Percentiles rank a stretch among this genome's conserved stretches.
phyloP scores from a whole-genome alignment of 2,888 invertebrate genomes.

The Julus scandinavius region DNA sequence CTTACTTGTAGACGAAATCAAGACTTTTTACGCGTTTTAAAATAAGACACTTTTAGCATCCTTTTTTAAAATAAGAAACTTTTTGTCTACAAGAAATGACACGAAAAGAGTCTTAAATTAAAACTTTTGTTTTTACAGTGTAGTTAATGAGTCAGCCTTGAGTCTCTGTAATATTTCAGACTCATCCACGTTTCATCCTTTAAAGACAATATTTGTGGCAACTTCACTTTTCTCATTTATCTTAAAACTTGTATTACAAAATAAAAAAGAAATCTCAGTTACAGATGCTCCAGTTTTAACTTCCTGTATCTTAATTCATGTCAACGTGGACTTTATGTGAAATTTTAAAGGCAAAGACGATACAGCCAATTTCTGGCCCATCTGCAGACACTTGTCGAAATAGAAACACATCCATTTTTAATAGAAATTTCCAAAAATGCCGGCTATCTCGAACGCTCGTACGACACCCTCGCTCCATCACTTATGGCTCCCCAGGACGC shows the following conservation, averaged over 20 bases:
- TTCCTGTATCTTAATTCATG: not conserved
- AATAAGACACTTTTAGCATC: too few species aligned
- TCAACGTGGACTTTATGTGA: not conserved
- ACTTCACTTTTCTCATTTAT: too few species aligned
- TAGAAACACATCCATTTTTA: slow-evolving; percentile 11
- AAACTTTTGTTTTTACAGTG: too few species aligned
- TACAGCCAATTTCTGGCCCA: not conserved
- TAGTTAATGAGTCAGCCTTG: too few species aligned
- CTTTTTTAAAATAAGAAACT: too few species aligned
- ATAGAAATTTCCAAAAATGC: slow-evolving; percentile 12
- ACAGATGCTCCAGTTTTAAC: not conserved
- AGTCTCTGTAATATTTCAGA: too few species aligned
- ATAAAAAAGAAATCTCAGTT: not conserved
- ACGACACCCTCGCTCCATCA: not conserved
- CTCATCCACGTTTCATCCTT: too few species aligned
- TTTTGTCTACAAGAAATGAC: too few species aligned
- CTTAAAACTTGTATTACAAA: not conserved
- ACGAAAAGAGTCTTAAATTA: too few species aligned
- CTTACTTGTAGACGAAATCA: too few species aligned
- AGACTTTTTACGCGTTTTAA: too few species aligned
- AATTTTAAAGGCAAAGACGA: not conserved
- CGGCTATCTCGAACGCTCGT: not conserved
- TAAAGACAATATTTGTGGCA: too few species aligned
- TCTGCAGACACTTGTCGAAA: not conserved
- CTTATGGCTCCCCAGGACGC: not conserved